phyloP scores from a whole-genome alignment of 2,797 vertebrate species.

The Clamator glandarius region DNA sequence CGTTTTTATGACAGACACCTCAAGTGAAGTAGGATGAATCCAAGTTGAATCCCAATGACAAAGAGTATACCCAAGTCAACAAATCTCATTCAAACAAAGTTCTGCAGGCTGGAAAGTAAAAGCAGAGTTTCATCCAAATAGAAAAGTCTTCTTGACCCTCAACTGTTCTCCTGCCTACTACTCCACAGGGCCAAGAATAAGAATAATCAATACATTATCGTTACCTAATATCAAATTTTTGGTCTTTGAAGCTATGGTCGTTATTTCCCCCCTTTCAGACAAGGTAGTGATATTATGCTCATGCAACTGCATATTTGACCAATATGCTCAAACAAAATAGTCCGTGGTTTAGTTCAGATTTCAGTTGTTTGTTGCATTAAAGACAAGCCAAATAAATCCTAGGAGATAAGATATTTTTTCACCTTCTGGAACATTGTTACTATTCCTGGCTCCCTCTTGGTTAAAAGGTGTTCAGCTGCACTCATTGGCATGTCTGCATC shows the following conservation, averaged over 20 bases:
- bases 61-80: not conserved
- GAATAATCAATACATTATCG: not conserved
- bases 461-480: not conserved
- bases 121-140: constrained; percentile 16
- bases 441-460: not conserved
- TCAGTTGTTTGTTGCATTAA: not conserved
- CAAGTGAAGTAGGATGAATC: not conserved
- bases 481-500: not conserved
- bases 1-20: not conserved
- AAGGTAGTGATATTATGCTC: not conserved
- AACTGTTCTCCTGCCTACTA: not conserved
- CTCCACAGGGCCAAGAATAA: not conserved
- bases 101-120: not conserved
- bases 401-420: not conserved
- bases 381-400: not conserved
- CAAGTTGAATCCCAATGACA: not conserved
- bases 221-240: not conserved
- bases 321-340: not conserved
- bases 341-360: not conserved
- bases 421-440: not conserved
- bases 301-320: not conserved
- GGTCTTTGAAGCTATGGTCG: not conserved
- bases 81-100: not conserved
- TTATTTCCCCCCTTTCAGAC: not conserved
- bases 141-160: not conserved